Percentiles rank a stretch among this genome's conserved stretches.
phyloP scores from a whole-genome alignment of 2,797 vertebrate species.

The Hydrophis major region DNA sequence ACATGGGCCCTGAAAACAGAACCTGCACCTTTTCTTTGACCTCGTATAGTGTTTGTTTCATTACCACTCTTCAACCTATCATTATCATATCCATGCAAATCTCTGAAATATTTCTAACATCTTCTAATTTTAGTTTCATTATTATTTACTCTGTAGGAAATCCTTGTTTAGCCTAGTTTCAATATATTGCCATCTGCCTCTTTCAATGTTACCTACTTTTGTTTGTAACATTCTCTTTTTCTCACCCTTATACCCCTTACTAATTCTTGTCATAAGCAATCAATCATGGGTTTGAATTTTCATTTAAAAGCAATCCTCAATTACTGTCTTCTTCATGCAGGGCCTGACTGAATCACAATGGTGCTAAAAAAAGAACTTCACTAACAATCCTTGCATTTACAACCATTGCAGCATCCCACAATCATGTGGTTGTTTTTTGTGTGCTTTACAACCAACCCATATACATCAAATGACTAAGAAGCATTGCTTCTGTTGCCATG shows the following conservation, averaged over 20 bases:
- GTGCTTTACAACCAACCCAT: not conserved
- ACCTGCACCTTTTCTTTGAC: conserved; percentile 87
- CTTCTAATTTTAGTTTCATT: not conserved
- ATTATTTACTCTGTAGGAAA: not conserved
- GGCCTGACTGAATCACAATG: not conserved
- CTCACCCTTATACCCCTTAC: not conserved
- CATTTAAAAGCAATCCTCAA: not conserved
- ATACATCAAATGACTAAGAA: not conserved
- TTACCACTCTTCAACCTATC: not conserved
- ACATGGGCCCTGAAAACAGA: conserved; percentile 86
- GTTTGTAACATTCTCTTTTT: not conserved
- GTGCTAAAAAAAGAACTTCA: not conserved
- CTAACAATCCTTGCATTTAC: not conserved
- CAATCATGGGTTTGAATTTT: not conserved
- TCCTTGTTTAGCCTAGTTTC: not conserved
- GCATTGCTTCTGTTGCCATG: not conserved
- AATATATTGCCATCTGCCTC: not conserved
- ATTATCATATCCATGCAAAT: not conserved
- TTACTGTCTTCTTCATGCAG: not conserved
- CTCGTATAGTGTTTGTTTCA: conserved; percentile 66
- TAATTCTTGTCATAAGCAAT: not conserved
- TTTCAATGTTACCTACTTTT: not conserved
- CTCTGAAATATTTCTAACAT: not conserved
- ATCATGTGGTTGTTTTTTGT: not conserved
- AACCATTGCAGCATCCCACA: not conserved